phyloP scores from a whole-genome alignment of 2,797 vertebrate genomes.

The Melanotaenia pygmaea region DNA sequence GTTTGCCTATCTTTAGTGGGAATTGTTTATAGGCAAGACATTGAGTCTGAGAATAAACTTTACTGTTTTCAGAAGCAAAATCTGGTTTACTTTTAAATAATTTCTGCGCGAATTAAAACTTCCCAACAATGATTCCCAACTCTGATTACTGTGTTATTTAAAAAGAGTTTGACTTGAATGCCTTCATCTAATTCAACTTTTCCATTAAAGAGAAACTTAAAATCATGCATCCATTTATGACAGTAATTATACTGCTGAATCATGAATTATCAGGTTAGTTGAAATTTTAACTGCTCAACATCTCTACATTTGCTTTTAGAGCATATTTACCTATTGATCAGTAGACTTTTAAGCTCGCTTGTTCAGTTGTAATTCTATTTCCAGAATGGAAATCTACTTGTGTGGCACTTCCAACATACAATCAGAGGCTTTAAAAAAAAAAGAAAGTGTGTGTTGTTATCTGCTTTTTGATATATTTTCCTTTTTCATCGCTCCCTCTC shows the following conservation, averaged over 20 bases:
- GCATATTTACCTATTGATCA: slow-evolving; percentile 8
- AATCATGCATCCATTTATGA: slow-evolving; percentile 26
- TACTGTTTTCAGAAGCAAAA: not conserved
- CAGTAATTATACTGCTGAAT: slow-evolving; percentile 17
- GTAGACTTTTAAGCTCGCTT: slow-evolving; percentile 13
- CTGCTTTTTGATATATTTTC: slow-evolving; percentile 55
- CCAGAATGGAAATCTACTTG: slow-evolving; percentile 55
- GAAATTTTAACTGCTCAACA: not conserved
- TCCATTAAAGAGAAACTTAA: slow-evolving; percentile 28
- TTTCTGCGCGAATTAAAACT: not conserved
- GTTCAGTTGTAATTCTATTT: slow-evolving; percentile 50
- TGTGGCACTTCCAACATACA: slow-evolving; percentile 49
- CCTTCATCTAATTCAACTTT: slow-evolving; percentile 10
- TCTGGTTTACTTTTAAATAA: rapidly evolving
- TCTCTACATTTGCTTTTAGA: not conserved
- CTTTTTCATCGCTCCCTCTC: slow-evolving; percentile 43
- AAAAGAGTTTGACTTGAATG: too few relatives aligned
- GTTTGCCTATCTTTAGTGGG: too few relatives aligned
- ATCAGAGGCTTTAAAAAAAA: slow-evolving; percentile 55
- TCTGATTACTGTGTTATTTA: not conserved
- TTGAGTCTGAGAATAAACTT: not conserved
- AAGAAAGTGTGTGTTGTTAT: slow-evolving; percentile 56
- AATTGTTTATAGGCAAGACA: not conserved
- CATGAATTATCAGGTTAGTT: slow-evolving; percentile 7
- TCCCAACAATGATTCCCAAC: too few relatives aligned